Base-by-base conservation (phyloP, 2,888 invertebrate species). In the Ernsta delagoae region DNA sequence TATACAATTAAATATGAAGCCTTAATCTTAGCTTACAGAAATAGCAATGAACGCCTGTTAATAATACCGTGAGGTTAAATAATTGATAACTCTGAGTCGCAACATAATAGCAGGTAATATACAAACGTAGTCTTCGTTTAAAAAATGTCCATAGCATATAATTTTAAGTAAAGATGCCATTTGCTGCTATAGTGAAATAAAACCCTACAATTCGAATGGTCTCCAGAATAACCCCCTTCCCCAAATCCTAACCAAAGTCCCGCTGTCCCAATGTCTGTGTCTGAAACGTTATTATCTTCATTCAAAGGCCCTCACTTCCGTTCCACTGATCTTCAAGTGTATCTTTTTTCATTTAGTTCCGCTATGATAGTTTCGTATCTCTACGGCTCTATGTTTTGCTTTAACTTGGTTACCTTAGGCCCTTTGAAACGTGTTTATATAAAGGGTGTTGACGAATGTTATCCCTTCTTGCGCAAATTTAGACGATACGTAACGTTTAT, bases 251-350 rank as follows among this genome's bases (percentile, higher is more conserved):
- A 34, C 53, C 60, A 60, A 16, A 50, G 54, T 31, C 53, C 48
- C 57, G 68, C 11, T 68, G 68, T 68, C 68, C 68, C 62, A 45
- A 57, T 62, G 57, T 68, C 68, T 68, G 68, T 41, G 41, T 41
- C 48, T 68, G 62, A 68, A 90, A 86, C 78, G 50, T 68, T 69
- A 69, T 69, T 69, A 69, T 69, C 69, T 69, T 63, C 59, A 69
- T 56, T 69, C 69, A 69, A 69, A 69, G 69, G 69, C 50, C 63
- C 57, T 87, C 83, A 84, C 83, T 90, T 90, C 88, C 90, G 79
- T 81, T 74, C 84, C 84, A 77, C 76, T 87, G 85, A 85, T 83
- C 85, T 85, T 81, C 82, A 83, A 89, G 82, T 84, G 86, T 90
- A 86, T 85, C 86, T 86, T 87, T 88, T 78, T 76, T 79, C 76